Evolutionary conservation across 2,113 vertebrate species (phyloP).

Genomic region (Pongo abelii): DNA sequence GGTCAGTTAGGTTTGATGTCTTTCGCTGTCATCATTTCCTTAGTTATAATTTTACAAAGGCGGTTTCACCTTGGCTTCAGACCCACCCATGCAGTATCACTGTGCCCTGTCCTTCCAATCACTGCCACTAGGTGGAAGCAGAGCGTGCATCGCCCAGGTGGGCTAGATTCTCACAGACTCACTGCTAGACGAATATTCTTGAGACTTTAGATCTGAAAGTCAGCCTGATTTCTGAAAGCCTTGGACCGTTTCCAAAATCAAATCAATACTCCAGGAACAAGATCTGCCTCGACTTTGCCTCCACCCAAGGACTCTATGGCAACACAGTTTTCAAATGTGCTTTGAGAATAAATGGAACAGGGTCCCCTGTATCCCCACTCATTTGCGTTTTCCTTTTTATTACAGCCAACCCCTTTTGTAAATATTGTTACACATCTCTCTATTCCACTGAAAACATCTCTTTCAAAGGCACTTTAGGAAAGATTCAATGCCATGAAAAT

Average conservation of each 20-base stretch:
- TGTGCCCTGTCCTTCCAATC: no score
- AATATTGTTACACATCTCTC: neutral
- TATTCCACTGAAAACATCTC: neutral
- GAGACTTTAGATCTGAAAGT: neutral
- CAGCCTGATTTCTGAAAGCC: neutral
- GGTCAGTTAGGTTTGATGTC: no score
- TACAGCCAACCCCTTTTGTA: accelerated
- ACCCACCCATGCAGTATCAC: accelerated
- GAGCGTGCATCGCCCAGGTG: accelerated
- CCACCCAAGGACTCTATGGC: accelerated
- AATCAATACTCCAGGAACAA: neutral
- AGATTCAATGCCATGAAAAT: neutral
- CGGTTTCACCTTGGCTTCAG: neutral
- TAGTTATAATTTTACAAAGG: no score
- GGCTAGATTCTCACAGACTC: neutral
- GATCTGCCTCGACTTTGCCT: neutral
- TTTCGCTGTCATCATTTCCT: no score
- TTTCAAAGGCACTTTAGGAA: neutral
- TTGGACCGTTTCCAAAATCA: neutral
- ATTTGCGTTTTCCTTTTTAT: neutral
- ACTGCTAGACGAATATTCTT: neutral
- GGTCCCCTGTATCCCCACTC: neutral
- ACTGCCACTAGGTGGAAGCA: no score
- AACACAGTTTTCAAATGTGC: neutral
- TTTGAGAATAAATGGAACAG: no score